Conservation (phyloP, 2,113 vertebrate genomes). For the Vulpes lagopus region DNA sequence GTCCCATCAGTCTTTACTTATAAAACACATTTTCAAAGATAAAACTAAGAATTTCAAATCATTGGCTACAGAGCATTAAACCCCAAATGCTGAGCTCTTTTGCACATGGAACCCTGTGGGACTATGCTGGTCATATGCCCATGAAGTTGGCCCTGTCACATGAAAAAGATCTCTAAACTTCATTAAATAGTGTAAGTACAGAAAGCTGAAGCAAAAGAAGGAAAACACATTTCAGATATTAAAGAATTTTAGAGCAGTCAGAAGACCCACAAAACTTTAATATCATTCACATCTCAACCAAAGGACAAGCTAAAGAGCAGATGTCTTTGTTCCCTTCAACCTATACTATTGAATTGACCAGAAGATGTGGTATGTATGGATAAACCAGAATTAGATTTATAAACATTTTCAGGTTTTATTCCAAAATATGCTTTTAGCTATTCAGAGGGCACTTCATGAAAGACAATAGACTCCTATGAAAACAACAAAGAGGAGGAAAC, state of each 20-base stretch:
- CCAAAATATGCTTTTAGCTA: slow-evolving; percentile 19
- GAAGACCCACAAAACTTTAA: background rate
- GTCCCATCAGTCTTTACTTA: background rate
- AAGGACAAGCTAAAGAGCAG: background rate
- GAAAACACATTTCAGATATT: background rate
- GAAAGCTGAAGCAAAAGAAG: background rate
- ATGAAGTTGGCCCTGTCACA: background rate
- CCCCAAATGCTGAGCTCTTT: background rate
- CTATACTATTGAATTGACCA: background rate
- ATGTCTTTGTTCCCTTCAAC: background rate
- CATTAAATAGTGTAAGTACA: background rate
- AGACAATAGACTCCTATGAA: background rate
- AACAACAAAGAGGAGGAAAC: background rate
- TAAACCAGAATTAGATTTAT: background rate
- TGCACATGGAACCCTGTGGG: background rate
- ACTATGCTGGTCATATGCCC: background rate
- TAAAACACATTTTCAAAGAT: background rate
- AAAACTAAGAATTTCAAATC: background rate
- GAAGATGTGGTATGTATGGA: background rate
- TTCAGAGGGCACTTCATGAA: background rate
- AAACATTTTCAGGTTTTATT: slow-evolving; percentile 57
- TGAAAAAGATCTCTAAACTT: background rate
- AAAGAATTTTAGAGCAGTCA: background rate
- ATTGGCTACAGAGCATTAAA: background rate
- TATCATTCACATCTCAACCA: background rate